phyloP scores from a whole-genome alignment of 2,888 invertebrate genomes.

The Drosophila mimica region DNA sequence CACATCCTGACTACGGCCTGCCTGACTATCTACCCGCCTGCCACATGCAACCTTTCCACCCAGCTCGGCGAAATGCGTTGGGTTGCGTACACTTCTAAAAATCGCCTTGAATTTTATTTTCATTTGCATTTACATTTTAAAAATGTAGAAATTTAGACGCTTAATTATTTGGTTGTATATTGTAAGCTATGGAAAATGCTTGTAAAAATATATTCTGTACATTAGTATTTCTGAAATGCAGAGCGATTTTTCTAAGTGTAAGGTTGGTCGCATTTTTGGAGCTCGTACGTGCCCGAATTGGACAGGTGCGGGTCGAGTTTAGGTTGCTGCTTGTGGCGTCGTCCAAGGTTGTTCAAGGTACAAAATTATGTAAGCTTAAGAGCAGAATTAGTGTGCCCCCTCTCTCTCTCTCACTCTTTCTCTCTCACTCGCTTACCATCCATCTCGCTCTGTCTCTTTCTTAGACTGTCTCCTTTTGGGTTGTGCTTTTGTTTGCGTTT shows the following conservation, averaged over 20 bases:
- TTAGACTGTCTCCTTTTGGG: neutral
- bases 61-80: neutral
- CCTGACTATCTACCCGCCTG: slow-evolving; percentile 45
- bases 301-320: slow-evolving; percentile 45
- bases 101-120: neutral
- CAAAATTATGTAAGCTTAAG: slow-evolving; percentile 76
- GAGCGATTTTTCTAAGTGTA: neutral
- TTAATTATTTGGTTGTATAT: too few species aligned
- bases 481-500: slow-evolving; percentile 65
- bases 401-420: neutral
- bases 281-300: slow-evolving; percentile 67
- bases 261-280: slow-evolving; percentile 56
- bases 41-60: slow-evolving; percentile 70
- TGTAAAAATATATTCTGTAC: too few species aligned
- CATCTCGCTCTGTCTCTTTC: slow-evolving; percentile 3
- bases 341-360: slow-evolving; percentile 52
- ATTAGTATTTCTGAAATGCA: neutral
- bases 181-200: too few species aligned
- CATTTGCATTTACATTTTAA: too few species aligned
- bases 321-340: slow-evolving; percentile 20
- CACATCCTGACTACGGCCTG: slow-evolving; percentile 55
- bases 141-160: too few species aligned
- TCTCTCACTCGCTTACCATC: neutral
- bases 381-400: slow-evolving; percentile 51
- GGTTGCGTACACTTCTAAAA: neutral